phyloP scores from a whole-genome alignment of 35 echinoderm and acorn worm genomes.

The Lytechinus pictus region DNA sequence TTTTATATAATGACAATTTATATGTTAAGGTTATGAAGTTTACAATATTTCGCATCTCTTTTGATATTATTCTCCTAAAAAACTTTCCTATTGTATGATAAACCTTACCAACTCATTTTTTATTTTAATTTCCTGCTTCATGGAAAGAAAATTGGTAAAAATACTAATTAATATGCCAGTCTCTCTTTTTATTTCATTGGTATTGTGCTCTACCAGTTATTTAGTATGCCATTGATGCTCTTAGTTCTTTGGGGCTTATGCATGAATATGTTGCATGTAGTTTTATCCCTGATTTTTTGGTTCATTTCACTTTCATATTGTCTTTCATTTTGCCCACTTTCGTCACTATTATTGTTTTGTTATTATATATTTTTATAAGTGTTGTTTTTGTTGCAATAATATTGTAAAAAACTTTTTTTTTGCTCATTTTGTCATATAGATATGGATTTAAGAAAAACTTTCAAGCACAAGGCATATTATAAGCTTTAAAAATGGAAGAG shows the following conservation, averaged over 20 bases:
- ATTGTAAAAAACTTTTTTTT: not conserved
- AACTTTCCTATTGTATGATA: no score
- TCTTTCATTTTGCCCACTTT: no score
- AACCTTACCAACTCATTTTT: not conserved
- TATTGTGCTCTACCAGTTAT: not conserved
- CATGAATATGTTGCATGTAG: not conserved
- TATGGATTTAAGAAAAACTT: not conserved
- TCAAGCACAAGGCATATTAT: not conserved
- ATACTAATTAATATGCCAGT: not conserved
- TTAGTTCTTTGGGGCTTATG: not conserved
- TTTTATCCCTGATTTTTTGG: not conserved
- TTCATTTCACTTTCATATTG: no score
- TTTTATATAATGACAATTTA: no score
- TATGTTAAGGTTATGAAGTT: no score
- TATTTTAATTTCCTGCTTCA: not conserved
- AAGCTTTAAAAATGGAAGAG: not conserved
- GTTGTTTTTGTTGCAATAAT: not conserved
- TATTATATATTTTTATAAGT: no score
- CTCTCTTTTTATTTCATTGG: not conserved
- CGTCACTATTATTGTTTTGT: no score
- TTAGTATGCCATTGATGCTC: not conserved
- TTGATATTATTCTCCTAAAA: no score
- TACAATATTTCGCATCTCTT: no score
- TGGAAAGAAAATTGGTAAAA: not conserved
- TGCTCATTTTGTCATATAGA: not conserved